phyloP scores from a whole-genome alignment of 92 coral and sea anemone genomes.

The Porites evermanni region DNA sequence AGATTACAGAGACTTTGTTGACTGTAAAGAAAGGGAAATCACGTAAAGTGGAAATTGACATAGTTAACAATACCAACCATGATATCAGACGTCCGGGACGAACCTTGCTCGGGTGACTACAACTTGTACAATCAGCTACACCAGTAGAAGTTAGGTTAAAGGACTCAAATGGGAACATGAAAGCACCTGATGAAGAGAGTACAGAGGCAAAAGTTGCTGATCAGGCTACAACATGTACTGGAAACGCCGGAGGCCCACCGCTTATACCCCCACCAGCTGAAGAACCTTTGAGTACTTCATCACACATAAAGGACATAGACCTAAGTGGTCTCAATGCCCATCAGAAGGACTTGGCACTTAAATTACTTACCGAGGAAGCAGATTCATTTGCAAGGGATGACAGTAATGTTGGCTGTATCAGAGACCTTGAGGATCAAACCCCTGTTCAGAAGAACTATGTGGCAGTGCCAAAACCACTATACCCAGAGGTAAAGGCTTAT shows the following conservation, averaged over 20 bases:
- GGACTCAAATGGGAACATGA: slow-evolving; percentile 22
- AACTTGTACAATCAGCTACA: slow-evolving; percentile 76
- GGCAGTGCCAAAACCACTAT: too few species aligned
- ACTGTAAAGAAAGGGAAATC: slow-evolving; percentile 63
- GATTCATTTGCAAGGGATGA: slow-evolving; percentile 69
- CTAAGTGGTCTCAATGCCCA: too few species aligned
- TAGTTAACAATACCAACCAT: slow-evolving; percentile 66
- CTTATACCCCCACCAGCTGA: too few species aligned
- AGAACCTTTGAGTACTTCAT: too few species aligned
- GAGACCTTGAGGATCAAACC: slow-evolving; percentile 56
- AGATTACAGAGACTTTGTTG: slow-evolving; percentile 50
- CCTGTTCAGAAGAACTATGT: slow-evolving; percentile 57
- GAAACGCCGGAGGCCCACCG: neutral
- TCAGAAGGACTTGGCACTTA: too few species aligned
- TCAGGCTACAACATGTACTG: neutral
- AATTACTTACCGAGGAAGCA: slow-evolving; percentile 37
- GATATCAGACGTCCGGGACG: slow-evolving; percentile 49
- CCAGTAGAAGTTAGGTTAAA: slow-evolving; percentile 59
- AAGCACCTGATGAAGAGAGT: neutral
- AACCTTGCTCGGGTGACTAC: slow-evolving; percentile 57
- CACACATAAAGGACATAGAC: too few species aligned
- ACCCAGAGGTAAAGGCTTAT: too few species aligned
- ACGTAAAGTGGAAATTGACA: slow-evolving; percentile 51
- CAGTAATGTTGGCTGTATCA: slow-evolving; percentile 68
- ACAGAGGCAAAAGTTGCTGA: slow-evolving; percentile 4